Base-by-base conservation (phyloP, 2,797 vertebrate genomes). In the Sebastes diaconus region DNA sequence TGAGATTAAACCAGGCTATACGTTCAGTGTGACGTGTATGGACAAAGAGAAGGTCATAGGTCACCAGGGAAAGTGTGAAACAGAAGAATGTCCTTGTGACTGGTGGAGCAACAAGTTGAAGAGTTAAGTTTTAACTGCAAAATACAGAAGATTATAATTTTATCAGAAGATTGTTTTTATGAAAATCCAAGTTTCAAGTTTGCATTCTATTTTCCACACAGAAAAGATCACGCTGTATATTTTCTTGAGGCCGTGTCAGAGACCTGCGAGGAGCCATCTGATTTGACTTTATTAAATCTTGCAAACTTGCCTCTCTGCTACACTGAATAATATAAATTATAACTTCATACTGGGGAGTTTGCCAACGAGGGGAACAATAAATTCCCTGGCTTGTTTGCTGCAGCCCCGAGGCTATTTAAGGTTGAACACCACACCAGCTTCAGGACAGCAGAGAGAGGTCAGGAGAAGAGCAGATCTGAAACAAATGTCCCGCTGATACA, bases 291-390 rank as follows among this genome's bases (percentile, higher is more conserved):
- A 88, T 84, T 68, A 60, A 75, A 68, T 74, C 72, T 69, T 58
- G 46, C 65, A 74, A 79, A 82, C 34, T 30, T 73, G 36, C 63
- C 65, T 30, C 36, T 78, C 25, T 60, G 73, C 74, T 60, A 16
- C 46, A 4, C 50, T 65, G 63, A 87, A 80, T 66, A 76, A 86
- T 73, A 80, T 64, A 36, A 88, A 52, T 65, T 12, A 85, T 77
- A 65, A 61, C 61, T 74, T 73, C 36, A 30, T 34, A 29, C 50
- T 55, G 86, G 86, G 73, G 86, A 88, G 69, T 78, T 36, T 83
- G 77, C 80, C 29, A 30, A 64, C 9, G 11, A 73, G 70, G 52
- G 50, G 16, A 60, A 72, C 68, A 71, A 83, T 84, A 73, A 75
- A 86, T 74, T 77, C 58, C 22, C 25, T 2, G 32, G 42, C 68